phyloP scores from a whole-genome alignment of 92 coral and sea anemone genomes.

The Porites evermanni region DNA sequence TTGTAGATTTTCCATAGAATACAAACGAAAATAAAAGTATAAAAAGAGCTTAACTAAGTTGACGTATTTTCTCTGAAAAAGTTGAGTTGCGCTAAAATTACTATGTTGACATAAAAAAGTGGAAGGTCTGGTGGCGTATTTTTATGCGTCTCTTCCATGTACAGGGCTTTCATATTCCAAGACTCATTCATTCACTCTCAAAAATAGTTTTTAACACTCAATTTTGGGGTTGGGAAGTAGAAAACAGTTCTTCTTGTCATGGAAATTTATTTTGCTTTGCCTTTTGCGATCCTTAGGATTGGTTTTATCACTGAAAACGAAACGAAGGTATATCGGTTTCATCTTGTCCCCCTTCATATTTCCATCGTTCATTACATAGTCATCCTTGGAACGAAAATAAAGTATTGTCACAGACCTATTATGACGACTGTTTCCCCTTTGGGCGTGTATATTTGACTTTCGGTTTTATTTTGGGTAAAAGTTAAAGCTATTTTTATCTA shows the following conservation, averaged over 20 bases:
- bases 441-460: neutral
- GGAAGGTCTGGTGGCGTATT: no score
- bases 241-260: no score
- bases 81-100: neutral
- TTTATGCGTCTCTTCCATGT: no score
- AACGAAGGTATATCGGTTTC: no score
- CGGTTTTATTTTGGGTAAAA: neutral
- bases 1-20: neutral
- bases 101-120: neutral
- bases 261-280: no score
- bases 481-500: no score
- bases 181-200: no score
- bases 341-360: neutral
- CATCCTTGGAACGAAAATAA: neutral
- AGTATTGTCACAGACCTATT: neutral
- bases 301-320: no score
- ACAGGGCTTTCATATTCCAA: no score
- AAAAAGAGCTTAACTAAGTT: neutral
- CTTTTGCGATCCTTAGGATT: no score
- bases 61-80: neutral
- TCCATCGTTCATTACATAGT: neutral
- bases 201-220: no score
- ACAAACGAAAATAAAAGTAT: constrained; percentile 1
- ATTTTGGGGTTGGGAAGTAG: no score
- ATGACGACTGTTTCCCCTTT: neutral